Evolutionary conservation across 37 sponge, comb jelly and placozoan genomes (phyloP).

Genomic region (Ephydatia muelleri): DNA sequence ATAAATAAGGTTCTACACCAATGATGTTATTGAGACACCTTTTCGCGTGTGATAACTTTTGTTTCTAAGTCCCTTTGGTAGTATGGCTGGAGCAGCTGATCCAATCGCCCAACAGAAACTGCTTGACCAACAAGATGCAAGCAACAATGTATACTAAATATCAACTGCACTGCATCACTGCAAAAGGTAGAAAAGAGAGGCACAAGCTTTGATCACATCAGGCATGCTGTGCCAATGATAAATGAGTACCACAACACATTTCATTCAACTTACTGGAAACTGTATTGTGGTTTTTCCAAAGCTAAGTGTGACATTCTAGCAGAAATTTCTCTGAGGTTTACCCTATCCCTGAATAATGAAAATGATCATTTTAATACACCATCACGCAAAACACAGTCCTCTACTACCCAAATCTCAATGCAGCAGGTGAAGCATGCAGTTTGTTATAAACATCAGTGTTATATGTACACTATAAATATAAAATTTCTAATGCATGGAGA

Average conservation of each 20-base stretch:
- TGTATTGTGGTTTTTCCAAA: neutral
- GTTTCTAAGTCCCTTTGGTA: constrained; percentile 20
- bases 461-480: too few relatives aligned
- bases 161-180: constrained; percentile 58
- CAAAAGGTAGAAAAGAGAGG: neutral
- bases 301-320: neutral
- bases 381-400: neutral
- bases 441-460: too few relatives aligned
- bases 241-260: too few relatives aligned
- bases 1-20: neutral
- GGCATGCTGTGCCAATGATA: too few relatives aligned
- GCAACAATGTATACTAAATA: constrained; percentile 55
- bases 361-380: neutral
- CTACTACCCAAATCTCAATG: too few relatives aligned
- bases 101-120: constrained; percentile 49
- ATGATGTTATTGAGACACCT: constrained; percentile 1
- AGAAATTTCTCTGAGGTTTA: neutral
- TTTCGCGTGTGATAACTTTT: constrained; percentile 25
- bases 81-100: constrained; percentile 42
- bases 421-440: too few relatives aligned
- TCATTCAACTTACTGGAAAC: neutral
- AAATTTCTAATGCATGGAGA: too few relatives aligned
- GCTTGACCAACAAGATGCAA: constrained; percentile 48
- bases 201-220: too few relatives aligned
- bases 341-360: neutral